Percentiles rank a stretch among this genome's conserved stretches.
These are phyloP conservation scores for Acyrthosiphon pisum DNA, from an alignment of 1,140 invertebrate genomes.

Conservation along the genomic window DNA sequence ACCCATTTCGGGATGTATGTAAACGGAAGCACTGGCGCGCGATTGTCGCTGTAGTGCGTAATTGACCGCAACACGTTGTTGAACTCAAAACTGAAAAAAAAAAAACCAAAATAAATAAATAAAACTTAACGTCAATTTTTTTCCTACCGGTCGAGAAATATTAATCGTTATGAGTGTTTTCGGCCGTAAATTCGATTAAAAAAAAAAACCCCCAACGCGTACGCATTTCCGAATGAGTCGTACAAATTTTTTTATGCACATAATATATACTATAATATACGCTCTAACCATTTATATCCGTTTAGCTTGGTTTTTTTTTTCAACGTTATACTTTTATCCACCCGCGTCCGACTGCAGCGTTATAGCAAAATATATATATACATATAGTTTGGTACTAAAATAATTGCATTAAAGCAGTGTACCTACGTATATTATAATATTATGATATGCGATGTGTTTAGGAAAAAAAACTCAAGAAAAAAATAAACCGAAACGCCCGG, in stretches of 20 bases:
- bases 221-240: not conserved
- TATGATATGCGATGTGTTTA: not conserved
- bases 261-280: not conserved
- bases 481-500: not conserved
- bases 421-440: not conserved
- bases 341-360: not conserved
- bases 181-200: slow-evolving; percentile 24
- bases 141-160: not conserved
- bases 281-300: slow-evolving; percentile 8
- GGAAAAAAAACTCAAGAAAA: not conserved
- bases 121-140: slow-evolving; percentile 18
- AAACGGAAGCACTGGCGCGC: not conserved
- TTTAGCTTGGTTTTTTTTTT: not conserved
- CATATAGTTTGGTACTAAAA: not conserved
- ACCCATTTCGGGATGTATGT: slow-evolving; percentile 19
- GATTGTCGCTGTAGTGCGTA: not conserved
- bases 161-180: slow-evolving; percentile 11
- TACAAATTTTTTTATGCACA: not conserved
- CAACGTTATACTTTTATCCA: not conserved
- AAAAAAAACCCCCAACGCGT: not conserved
- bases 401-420: slow-evolving; percentile 18
- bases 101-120: not conserved
- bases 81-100: slow-evolving; percentile 6
- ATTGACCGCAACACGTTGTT: slow-evolving; percentile 33
- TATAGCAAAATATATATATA: not conserved